Base-by-base conservation (phyloP, 2,797 vertebrate genomes). In the Enteromius mattozi region DNA sequence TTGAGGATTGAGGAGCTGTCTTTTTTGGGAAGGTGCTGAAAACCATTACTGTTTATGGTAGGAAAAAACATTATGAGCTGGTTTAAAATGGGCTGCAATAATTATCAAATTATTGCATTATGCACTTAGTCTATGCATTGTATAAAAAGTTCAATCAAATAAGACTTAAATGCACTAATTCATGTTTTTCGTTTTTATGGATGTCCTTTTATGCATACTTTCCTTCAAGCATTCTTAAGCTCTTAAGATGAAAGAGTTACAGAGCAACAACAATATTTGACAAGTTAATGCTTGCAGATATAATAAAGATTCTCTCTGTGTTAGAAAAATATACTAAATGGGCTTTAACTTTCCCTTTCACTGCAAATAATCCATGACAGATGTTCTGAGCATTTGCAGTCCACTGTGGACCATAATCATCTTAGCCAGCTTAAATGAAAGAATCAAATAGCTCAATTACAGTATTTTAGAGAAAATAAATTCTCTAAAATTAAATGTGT, bases 21-120 rank as follows among this genome's bases (percentile, higher is more conserved):
- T 84, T 88, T 68, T 30, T 59, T 82, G 86, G 78, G 86, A 88
- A 88, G 92, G 91, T 92, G 89, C 91, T 93, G 91, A 91, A 92
- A 91, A 17, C 6, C 61, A 47, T 51, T 27, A 9, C 45, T 10
- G 30, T 17, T 61, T 82, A 51, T 69, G 69, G 61, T 56, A 13
- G 24, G 19, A 68, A 5, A 61, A 7, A 30, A 42, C 63, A 51
- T 40, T 33, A 68, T 81, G 24, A 65, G 16, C 45, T 45, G n/a
- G 16, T 30, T 30, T 37, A 24, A 47, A 47, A 66, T 65, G 24
- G 9, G 63, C 42, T 21, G 59, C 2, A 14, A 61, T 61, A 27
- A 61, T 30, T 56, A 56, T 10, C 8, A 56, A 4, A n/a, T 56
- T 63, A 30, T 63, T 63, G 61, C 61, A 63, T 63, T 63, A 30